Base-by-base conservation (phyloP, 2,797 vertebrate species). In the Myotis findleyi region DNA sequence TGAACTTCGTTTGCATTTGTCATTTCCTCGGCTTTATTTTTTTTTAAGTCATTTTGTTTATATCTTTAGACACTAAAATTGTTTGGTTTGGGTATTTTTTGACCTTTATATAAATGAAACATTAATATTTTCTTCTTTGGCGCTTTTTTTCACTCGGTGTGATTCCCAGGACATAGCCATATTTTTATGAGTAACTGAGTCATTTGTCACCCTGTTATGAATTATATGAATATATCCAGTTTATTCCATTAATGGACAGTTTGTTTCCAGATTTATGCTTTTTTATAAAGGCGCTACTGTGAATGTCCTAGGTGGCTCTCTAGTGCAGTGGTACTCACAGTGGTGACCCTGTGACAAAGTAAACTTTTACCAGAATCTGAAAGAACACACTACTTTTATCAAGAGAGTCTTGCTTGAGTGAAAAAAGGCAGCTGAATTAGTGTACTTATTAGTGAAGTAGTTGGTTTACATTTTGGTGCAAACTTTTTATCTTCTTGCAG, bases 31-130 rank as follows among this genome's bases (percentile, higher is more conserved):
- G 87, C 55, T 71, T 81, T 41, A 27, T 13, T 55, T 44, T 57
- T 47, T 82, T 72, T 20, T 3, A 72, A 30, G 38, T 75, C 4
- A 41, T 71, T 91, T 87, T 87, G n/a, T 92, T 82, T 51, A 20
- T 86, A 59, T 44, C 8, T 84, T 38, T 77, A n/a, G 21, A 49
- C 62, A 79, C 20, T 55, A 47, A 57, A 88, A 38, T 79, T 86
- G 18, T 72, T 85, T 82, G 79, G 30, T 87, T 95, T 53, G 55
- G 71, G 1, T 82, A 68, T 89, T 95, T 85, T 84, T 97, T 21
- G 75, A 87, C n/a, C 47, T 84, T 27, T 38, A 30, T 82, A 2
- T 93, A 76, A 85, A 14, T 82, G 57, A 89, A 95, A 79, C 17
- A 14, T 82, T 3, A 55, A 17, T 77, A 53, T 33, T 79, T 88